These are phyloP conservation scores for Rhinogobius similis DNA, from an alignment of 2,113 vertebrate species.

Conservation along the genomic window DNA sequence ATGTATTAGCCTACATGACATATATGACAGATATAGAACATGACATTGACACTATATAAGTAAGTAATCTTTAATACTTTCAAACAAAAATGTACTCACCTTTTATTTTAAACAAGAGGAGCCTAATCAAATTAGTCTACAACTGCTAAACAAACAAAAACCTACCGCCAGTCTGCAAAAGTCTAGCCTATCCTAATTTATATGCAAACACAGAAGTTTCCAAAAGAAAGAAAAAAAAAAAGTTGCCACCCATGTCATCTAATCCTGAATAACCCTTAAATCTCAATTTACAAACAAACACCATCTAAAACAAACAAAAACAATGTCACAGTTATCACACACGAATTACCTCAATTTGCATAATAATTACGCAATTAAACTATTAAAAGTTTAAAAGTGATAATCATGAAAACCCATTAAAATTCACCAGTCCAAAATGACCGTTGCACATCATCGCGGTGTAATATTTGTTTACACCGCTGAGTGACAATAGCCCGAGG, in stretches of 20 bases:
- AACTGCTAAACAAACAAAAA: not conserved
- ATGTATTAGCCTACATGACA: not conserved
- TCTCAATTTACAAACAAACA: not conserved
- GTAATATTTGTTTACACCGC: slow-evolving; percentile 43
- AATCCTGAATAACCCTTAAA: not conserved
- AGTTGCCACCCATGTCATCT: not conserved
- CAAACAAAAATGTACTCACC: too few species aligned
- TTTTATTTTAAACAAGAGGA: not conserved
- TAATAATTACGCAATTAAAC: not conserved
- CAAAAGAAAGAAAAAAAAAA: not conserved
- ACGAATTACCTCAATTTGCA: not conserved
- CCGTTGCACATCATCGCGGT: not conserved
- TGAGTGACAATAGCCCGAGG: slow-evolving; percentile 10
- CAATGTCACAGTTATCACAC: not conserved
- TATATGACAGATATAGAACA: too few species aligned
- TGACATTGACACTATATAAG: too few species aligned
- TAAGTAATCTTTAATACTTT: too few species aligned
- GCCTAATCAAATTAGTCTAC: not conserved
- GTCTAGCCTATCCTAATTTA: not conserved
- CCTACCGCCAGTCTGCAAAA: not conserved
- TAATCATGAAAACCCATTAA: not conserved
- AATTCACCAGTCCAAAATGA: not conserved
- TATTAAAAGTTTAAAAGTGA: slow-evolving; percentile 1
- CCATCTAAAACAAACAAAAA: slow-evolving; percentile 1
- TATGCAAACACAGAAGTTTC: not conserved